A percentile compares a stretch with the other conserved stretches of the same genome.
phyloP scores from a whole-genome alignment of 2,113 vertebrate genomes.

The Ptyas mucosa region DNA sequence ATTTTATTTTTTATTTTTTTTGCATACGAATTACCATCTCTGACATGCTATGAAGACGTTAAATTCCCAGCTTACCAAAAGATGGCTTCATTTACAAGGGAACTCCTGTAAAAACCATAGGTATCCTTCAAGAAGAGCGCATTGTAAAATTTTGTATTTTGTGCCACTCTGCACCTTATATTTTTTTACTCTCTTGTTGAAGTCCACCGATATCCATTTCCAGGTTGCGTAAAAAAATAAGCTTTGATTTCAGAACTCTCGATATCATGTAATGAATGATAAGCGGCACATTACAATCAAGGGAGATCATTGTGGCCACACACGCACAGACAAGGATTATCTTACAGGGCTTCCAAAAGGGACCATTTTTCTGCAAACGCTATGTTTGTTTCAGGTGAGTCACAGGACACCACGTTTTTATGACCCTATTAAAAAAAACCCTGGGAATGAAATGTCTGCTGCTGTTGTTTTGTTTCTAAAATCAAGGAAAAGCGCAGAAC shows the following conservation, averaged over 20 bases:
- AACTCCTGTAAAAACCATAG: not conserved
- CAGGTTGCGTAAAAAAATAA: not conserved
- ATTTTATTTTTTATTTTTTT: not conserved
- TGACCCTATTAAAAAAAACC: not conserved
- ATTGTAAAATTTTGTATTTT: not conserved
- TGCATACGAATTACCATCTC: not conserved
- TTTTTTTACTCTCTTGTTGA: not conserved
- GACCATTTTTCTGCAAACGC: not conserved
- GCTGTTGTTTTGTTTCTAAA: not conserved
- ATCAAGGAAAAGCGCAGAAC: not conserved
- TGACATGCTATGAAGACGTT: not conserved
- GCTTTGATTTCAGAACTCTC: not conserved
- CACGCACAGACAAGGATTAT: not conserved
- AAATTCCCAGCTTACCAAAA: not conserved
- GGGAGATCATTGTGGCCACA: not conserved
- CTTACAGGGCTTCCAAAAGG: not conserved
- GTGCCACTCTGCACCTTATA: not conserved
- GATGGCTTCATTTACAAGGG: not conserved
- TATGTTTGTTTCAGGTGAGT: not conserved
- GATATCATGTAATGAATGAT: too few species aligned
- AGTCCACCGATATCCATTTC: not conserved
- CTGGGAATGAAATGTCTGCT: not conserved
- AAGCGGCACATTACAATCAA: not conserved
- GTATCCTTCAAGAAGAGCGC: not conserved
- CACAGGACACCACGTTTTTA: not conserved